These are phyloP conservation scores for Tragelaphus scriptus DNA, from an alignment of 2,113 vertebrate species.

Conservation along the genomic window DNA sequence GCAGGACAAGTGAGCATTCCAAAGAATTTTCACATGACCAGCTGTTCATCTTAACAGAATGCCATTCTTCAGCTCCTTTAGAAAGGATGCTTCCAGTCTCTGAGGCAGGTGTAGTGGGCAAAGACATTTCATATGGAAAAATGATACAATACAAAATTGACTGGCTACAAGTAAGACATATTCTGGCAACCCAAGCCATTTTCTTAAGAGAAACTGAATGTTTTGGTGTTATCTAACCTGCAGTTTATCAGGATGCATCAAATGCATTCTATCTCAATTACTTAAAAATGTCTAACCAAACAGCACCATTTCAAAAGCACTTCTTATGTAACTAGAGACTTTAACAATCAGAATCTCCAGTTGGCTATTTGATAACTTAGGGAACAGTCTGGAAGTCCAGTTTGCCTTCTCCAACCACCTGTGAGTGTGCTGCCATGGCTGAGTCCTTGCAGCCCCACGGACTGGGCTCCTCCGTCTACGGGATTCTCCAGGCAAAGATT, in stretches of 20 bases:
- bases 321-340: background rate
- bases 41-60: conserved; percentile 41
- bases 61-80: conserved; percentile 22
- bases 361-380: background rate
- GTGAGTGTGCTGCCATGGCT: background rate
- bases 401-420: background rate
- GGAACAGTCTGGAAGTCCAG: background rate
- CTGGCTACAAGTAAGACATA: background rate
- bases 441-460: background rate
- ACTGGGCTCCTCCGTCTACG: background rate
- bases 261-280: background rate
- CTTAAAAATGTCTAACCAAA: background rate
- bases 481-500: background rate
- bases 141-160: background rate
- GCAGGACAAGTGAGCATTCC: conserved; percentile 39
- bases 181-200: background rate
- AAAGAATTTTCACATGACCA: conserved; percentile 46
- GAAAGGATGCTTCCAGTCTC: background rate
- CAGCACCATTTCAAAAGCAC: background rate
- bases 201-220: background rate
- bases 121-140: conserved; percentile 2
- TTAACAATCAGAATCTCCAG: background rate
- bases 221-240: background rate
- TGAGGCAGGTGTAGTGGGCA: background rate
- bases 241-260: background rate